Conservation (phyloP, 2,888 invertebrate species). For the Actias luna region DNA sequence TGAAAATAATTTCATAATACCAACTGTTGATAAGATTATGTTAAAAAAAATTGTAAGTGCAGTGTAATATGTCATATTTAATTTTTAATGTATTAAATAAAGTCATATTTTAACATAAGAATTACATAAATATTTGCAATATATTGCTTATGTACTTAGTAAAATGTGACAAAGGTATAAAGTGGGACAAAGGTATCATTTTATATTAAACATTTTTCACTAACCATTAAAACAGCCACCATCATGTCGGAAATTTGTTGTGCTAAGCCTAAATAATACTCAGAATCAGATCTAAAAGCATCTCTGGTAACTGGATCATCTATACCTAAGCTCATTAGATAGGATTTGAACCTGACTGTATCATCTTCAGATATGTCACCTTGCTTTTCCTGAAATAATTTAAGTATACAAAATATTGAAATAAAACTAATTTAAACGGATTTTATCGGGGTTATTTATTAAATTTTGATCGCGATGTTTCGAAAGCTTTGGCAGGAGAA, state of each 20-base stretch:
- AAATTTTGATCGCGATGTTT: too few relatives aligned
- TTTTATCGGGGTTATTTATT: too few relatives aligned
- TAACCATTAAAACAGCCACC: slow-evolving; percentile 89
- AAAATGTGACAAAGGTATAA: not conserved
- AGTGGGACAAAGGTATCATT: too few relatives aligned
- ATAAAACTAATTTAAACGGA: too few relatives aligned
- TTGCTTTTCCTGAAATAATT: slow-evolving; percentile 88
- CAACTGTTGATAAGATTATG: too few relatives aligned
- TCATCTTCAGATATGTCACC: slow-evolving; percentile 98
- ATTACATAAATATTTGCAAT: not conserved
- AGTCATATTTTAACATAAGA: too few relatives aligned
- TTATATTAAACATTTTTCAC: not conserved
- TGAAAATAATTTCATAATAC: too few relatives aligned
- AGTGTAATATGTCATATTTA: too few relatives aligned
- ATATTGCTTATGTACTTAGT: not conserved
- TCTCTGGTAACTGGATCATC: slow-evolving; percentile 98
- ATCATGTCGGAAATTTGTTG: slow-evolving; percentile 92
- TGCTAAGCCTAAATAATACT: slow-evolving; percentile 92
- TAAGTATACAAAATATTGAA: not conserved
- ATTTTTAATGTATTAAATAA: too few relatives aligned
- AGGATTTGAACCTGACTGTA: slow-evolving; percentile 97
- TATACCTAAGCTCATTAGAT: slow-evolving; percentile 97
- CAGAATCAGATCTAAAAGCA: slow-evolving; percentile 91
- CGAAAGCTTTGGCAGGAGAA: too few relatives aligned
- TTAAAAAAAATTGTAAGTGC: too few relatives aligned